A percentile compares a stretch with the other conserved stretches of the same genome.
Conservation (phyloP, 2,797 vertebrate species). For the Echeneis naucrates region DNA sequence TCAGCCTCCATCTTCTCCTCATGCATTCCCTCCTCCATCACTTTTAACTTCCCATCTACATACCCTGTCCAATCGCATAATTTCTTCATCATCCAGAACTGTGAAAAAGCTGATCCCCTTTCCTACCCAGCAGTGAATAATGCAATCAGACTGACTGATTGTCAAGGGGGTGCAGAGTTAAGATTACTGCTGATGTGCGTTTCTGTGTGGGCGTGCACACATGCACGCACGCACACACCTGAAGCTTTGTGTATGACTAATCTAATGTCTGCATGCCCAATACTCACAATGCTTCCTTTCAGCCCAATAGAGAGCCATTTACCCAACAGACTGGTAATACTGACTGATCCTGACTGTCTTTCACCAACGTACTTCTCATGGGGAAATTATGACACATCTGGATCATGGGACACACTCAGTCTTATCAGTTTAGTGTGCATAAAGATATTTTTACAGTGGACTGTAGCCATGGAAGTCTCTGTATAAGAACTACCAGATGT, state of each 20-base stretch:
- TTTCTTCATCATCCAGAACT: slow-evolving; percentile 50
- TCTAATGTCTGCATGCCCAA: slow-evolving; percentile 54
- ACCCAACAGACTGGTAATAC: slow-evolving; percentile 24
- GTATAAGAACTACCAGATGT: neutral
- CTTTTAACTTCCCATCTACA: slow-evolving; percentile 13
- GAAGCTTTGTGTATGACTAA: slow-evolving; percentile 60
- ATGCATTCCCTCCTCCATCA: slow-evolving; percentile 23
- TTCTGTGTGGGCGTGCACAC: neutral
- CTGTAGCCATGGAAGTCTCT: neutral
- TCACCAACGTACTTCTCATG: slow-evolving; percentile 8
- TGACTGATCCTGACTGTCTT: slow-evolving; percentile 27
- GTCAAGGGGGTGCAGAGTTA: slow-evolving; percentile 52
- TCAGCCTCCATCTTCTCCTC: slow-evolving; percentile 29
- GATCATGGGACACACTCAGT: slow-evolving; percentile 3
- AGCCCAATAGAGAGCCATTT: slow-evolving; percentile 42
- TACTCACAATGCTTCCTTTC: slow-evolving; percentile 38
- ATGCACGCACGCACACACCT: slow-evolving; percentile 34
- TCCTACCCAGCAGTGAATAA: slow-evolving; percentile 66
- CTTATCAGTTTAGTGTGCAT: neutral
- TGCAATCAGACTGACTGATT: slow-evolving; percentile 72
- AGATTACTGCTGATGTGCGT: slow-evolving; percentile 29
- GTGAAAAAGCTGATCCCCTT: slow-evolving; percentile 56
- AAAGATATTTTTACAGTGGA: neutral
- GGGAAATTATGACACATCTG: slow-evolving; percentile 8
- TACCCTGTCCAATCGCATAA: slow-evolving; percentile 28